A percentile compares a stretch with the other conserved stretches of the same genome.
Evolutionary conservation across 2,888 invertebrate genomes (phyloP).

Genomic region (Amphipyra berbera): DNA sequence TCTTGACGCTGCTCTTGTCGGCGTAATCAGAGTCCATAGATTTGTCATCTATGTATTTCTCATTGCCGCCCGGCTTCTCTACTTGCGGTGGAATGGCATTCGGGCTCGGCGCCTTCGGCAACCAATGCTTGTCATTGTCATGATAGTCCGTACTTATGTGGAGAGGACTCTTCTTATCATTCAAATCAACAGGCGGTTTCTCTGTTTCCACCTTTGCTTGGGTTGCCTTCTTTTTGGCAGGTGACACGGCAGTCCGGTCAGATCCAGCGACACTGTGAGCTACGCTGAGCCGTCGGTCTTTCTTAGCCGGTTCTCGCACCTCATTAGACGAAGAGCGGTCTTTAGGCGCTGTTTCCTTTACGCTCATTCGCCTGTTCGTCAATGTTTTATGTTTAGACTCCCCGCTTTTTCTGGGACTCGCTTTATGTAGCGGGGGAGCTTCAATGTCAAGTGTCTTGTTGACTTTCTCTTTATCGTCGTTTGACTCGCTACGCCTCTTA

Average conservation of each 20-base stretch:
- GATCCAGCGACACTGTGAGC: constrained; percentile 40
- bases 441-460: constrained; percentile 58
- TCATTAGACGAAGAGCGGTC: constrained; percentile 61
- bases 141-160: constrained; percentile 70
- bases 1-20: constrained; percentile 84
- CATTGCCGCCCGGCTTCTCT: constrained; percentile 81
- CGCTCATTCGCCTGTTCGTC: constrained; percentile 61
- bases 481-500: constrained; percentile 69
- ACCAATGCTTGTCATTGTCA: constrained; percentile 80
- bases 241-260: constrained; percentile 63
- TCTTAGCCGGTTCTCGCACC: constrained; percentile 62
- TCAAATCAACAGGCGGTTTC: constrained; percentile 56
- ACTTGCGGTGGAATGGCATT: constrained; percentile 79
- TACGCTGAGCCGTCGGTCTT: constrained; percentile 58
- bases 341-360: constrained; percentile 64
- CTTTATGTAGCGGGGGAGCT: constrained; percentile 56
- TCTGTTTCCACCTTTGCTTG: constrained; percentile 56
- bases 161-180: constrained; percentile 70
- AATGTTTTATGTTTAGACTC: constrained; percentile 74
- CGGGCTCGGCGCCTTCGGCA: constrained; percentile 81
- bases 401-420: constrained; percentile 72
- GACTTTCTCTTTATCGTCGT: constrained; percentile 76
- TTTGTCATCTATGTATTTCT: constrained; percentile 86
- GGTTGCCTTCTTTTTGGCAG: constrained; percentile 62
- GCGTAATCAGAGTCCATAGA: constrained; percentile 81